Evolutionary conservation across 2,888 invertebrate genomes (phyloP).

Genomic region (Perizoma flavofasciatum): DNA sequence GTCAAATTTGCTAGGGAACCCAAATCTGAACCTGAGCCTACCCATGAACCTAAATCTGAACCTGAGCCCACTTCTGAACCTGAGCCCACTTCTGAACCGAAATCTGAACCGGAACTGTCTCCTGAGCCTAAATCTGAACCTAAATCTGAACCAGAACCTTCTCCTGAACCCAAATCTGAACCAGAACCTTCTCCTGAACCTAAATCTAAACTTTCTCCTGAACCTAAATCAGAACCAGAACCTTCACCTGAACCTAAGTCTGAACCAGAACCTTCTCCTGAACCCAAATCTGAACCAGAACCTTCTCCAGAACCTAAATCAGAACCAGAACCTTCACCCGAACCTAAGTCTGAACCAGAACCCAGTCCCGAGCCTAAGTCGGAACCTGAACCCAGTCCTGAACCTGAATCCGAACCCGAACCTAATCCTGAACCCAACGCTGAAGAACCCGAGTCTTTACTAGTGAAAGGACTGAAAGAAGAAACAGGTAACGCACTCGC

Average conservation of each 20-base stretch:
- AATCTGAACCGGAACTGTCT: slow-evolving; percentile 59
- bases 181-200: slow-evolving; percentile 46
- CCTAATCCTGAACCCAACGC: slow-evolving; percentile 49
- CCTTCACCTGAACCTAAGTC: slow-evolving; percentile 50
- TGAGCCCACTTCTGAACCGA: slow-evolving; percentile 42
- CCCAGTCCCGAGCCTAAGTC: slow-evolving; percentile 50
- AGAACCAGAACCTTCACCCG: slow-evolving; percentile 41
- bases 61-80: slow-evolving; percentile 25
- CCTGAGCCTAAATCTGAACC: slow-evolving; percentile 57
- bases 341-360: slow-evolving; percentile 60
- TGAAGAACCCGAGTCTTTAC: slow-evolving; percentile 63
- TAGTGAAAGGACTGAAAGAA: slow-evolving; percentile 79
- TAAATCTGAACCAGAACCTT: slow-evolving; percentile 17
- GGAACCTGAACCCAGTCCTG: slow-evolving; percentile 43
- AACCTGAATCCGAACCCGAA: slow-evolving; percentile 60
- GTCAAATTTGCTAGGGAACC: slow-evolving; percentile 47
- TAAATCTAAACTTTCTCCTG: slow-evolving; percentile 50
- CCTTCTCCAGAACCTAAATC: slow-evolving; percentile 44
- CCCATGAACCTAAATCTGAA: slow-evolving; percentile 21
- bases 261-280: slow-evolving; percentile 35
- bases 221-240: slow-evolving; percentile 60
- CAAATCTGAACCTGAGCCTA: slow-evolving; percentile 46
- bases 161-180: slow-evolving; percentile 60
- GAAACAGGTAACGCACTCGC: slow-evolving; percentile 78
- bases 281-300: slow-evolving; percentile 42